Percentiles rank a stretch among this genome's conserved stretches.
Conservation (phyloP, 1,140 invertebrate species). For the Mylabris phalerata region DNA sequence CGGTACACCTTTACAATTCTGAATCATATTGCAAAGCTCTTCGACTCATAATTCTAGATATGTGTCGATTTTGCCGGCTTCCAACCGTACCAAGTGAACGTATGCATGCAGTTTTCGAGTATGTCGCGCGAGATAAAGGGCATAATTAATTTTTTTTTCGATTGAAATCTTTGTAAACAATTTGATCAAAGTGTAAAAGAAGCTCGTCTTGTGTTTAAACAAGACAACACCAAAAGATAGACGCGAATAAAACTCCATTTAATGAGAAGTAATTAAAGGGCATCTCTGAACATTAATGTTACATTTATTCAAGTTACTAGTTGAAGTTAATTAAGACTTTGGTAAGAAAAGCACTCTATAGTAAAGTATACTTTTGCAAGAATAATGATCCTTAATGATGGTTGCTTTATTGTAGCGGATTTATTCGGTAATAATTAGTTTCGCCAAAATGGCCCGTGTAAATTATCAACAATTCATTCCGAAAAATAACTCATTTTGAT, state of each 20-base stretch:
- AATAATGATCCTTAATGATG: neutral
- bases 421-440: slow-evolving; percentile 14
- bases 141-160: too few species aligned
- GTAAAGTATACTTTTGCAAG: neutral
- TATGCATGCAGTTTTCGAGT: too few species aligned
- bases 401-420: neutral
- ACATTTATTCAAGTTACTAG: neutral
- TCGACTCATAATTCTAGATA: too few species aligned
- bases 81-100: too few species aligned
- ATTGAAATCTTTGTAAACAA: neutral
- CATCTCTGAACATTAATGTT: neutral
- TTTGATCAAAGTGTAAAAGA: neutral
- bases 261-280: neutral
- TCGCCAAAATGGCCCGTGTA: slow-evolving; percentile 13
- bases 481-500: slow-evolving; percentile 29
- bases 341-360: neutral
- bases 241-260: neutral
- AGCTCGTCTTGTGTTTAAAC: too few species aligned
- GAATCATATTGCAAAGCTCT: too few species aligned
- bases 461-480: slow-evolving; percentile 12
- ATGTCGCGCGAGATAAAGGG: too few species aligned
- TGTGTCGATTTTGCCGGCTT: too few species aligned
- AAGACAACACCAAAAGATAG: neutral
- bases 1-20: too few species aligned
- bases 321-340: neutral